Conservation (phyloP, 1,140 invertebrate genomes). For the Araneus ventricosus region DNA sequence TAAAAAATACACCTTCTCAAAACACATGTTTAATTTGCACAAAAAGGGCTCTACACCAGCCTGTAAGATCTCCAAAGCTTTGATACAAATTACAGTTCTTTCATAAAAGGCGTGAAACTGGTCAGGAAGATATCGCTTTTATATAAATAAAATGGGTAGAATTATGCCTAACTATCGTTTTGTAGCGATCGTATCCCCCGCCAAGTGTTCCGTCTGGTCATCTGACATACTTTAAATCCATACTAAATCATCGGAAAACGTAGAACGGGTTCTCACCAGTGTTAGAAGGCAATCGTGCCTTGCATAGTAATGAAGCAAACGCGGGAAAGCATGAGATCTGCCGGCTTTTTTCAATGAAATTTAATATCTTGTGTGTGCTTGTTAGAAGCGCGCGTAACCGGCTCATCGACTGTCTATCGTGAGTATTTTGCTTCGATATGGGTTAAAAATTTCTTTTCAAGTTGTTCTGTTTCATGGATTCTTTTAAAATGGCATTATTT, state of each 20-base stretch:
- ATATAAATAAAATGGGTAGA: neutral
- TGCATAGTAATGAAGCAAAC: neutral
- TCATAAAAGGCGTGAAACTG: neutral
- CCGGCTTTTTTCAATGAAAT: slow-evolving; percentile 12
- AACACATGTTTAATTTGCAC: neutral
- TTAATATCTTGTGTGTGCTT: neutral
- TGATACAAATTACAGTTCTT: slow-evolving; percentile 22
- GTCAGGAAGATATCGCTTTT: neutral
- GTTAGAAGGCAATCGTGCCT: neutral
- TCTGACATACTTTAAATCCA: slow-evolving; percentile 41
- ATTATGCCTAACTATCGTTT: neutral
- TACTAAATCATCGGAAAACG: slow-evolving; percentile 15
- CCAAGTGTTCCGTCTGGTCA: neutral
- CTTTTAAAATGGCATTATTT: neutral
- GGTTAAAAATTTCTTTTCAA: neutral
- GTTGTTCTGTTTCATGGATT: neutral
- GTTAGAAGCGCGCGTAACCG: neutral
- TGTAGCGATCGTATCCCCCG: neutral
- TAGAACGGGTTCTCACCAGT: neutral
- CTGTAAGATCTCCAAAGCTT: neutral
- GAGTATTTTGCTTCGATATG: neutral
- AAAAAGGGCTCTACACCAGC: neutral
- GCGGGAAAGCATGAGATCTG: neutral
- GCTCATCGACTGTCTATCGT: neutral
- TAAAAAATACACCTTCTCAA: neutral